phyloP scores from a whole-genome alignment of 1,140 invertebrate genomes.

The Aphelinus certus region DNA sequence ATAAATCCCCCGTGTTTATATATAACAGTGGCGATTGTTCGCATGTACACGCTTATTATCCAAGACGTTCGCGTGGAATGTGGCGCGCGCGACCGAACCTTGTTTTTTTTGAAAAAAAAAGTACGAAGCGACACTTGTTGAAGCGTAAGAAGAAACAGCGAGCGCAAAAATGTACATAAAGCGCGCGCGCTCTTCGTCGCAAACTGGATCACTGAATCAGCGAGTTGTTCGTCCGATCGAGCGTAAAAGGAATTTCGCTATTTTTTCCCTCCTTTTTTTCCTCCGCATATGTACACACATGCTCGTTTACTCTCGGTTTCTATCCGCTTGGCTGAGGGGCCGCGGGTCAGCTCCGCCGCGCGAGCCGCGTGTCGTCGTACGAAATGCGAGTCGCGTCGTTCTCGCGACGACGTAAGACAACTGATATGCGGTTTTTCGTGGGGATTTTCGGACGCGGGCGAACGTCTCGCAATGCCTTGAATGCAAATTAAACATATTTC shows the following conservation, averaged over 20 bases:
- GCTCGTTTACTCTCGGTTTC: too few relatives aligned
- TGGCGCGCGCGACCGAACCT: too few relatives aligned
- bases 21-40: too few relatives aligned
- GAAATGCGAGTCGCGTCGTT: slow-evolving; percentile 9
- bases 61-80: too few relatives aligned
- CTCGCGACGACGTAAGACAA: slow-evolving; percentile 1
- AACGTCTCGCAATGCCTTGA: neutral
- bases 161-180: neutral
- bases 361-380: neutral
- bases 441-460: neutral
- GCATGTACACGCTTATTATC: too few relatives aligned
- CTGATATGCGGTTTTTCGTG: slow-evolving; percentile 18
- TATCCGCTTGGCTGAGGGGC: too few relatives aligned
- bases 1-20: too few relatives aligned
- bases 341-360: too few relatives aligned
- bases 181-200: slow-evolving; percentile 3
- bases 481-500: slow-evolving; percentile 7
- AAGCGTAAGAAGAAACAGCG: too few relatives aligned
- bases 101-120: too few relatives aligned
- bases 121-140: too few relatives aligned
- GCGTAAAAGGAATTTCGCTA: slow-evolving; percentile 17
- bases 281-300: too few relatives aligned
- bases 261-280: neutral
- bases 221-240: slow-evolving; percentile 23
- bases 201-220: slow-evolving; percentile 33